Conservation (phyloP, 2,888 invertebrate genomes). For the Maniola hyperantus region DNA sequence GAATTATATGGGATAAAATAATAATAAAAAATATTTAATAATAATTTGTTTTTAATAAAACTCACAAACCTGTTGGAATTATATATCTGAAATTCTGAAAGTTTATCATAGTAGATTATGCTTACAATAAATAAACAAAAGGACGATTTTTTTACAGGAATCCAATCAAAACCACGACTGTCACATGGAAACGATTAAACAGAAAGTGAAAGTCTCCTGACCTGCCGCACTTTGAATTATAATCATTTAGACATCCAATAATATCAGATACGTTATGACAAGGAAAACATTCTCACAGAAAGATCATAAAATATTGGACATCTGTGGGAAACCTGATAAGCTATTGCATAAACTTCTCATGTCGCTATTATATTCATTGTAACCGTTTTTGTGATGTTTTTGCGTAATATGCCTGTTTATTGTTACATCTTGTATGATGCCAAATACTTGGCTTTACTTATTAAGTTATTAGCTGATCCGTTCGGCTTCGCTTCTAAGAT, state of each 20-base stretch:
- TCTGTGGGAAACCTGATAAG: slow-evolving; percentile 35
- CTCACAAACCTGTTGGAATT: too few relatives aligned
- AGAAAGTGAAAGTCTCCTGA: slow-evolving; percentile 52
- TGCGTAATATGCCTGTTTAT: slow-evolving; percentile 1
- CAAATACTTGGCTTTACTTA: background rate
- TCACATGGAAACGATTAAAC: slow-evolving; percentile 9
- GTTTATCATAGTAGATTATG: too few relatives aligned
- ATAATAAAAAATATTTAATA: too few relatives aligned
- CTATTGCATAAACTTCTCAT: slow-evolving; percentile 37
- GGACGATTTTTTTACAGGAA: background rate
- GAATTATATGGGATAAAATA: too few relatives aligned
- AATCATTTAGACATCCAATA: slow-evolving; percentile 38
- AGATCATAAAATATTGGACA: slow-evolving; percentile 30
- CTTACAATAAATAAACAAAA: background rate
- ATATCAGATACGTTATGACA: slow-evolving; percentile 25
- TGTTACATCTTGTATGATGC: slow-evolving; percentile 1
- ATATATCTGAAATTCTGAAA: too few relatives aligned
- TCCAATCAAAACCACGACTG: slow-evolving; percentile 6
- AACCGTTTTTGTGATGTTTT: slow-evolving; percentile 26
- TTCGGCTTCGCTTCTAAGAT: too few relatives aligned
- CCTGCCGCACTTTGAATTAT: slow-evolving; percentile 44
- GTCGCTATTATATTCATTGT: slow-evolving; percentile 36
- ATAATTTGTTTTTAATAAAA: too few relatives aligned
- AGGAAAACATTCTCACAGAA: slow-evolving; percentile 16
- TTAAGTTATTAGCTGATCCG: background rate